Base-by-base conservation (phyloP, 1,140 invertebrate genomes). In the Watersipora subatra region DNA sequence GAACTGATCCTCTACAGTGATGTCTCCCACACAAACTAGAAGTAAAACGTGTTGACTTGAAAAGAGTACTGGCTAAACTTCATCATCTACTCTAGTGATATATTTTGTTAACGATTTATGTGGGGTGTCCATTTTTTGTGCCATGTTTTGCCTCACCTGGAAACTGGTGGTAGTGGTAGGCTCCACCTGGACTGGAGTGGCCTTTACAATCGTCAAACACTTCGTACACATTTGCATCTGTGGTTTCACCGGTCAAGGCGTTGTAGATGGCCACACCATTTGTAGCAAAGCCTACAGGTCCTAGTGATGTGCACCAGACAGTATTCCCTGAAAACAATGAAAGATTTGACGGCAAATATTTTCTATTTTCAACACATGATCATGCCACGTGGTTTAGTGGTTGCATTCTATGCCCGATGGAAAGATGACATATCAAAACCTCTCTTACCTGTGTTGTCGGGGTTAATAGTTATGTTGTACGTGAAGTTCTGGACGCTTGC, bases 201-300 rank as follows among this genome's bases (percentile, higher is more conserved):
- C 12, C 59, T 3, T 62, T 28, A n/a, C 59, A 62, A n/a, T 62
- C 12, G 25, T 62, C 59, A 62, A 62, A 62, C n/a, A 25, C 25
- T 28, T 62, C 59, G 28, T 28, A 62, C 3, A 24, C 2, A 7
- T 19, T 27, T 7, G 59, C 59, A 26, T 62, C 28, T 2, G 59
- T 62, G 12, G 12, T 2, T 2, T 24, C 12, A 7, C 59, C 59
- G 3, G 59, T 62, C 12, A 25, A 7, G 2, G 59, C 12, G 27
- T 28, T 62, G 59, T 62, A 62, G 25, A 62, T 26, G 25, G 59
- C 12, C 2, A 62, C 59, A 62, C 59, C 59, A 62, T 62, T 62
- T 1, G 28, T 24, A 7, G 59, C 25, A 28, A 62, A 62, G 1
- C 59, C 59, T 7, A 62, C 28, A 1, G 59, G 7, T 2, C 12